A percentile compares a stretch with the other conserved stretches of the same genome.
phyloP scores from a whole-genome alignment of 2,888 invertebrate genomes.

The Rhagium mordax region DNA sequence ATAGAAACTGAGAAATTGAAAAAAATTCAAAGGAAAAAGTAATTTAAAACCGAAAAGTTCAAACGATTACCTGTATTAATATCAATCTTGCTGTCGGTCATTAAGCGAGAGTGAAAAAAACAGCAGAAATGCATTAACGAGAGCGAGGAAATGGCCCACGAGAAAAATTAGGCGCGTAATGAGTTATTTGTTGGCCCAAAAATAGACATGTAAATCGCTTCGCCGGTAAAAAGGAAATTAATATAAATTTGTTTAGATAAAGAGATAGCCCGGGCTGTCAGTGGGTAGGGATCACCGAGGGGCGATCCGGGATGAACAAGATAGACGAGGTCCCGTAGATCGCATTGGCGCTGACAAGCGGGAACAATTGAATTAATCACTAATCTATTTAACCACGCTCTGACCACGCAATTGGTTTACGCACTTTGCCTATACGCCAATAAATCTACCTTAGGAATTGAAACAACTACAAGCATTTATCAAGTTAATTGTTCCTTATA shows the following conservation, averaged over 20 bases:
- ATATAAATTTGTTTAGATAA: slow-evolving; percentile 29
- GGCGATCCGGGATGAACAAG: slow-evolving; percentile 13
- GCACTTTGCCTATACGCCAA: slow-evolving; percentile 35
- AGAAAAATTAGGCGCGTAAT: not conserved
- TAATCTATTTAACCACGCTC: slow-evolving; percentile 39
- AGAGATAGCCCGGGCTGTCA: slow-evolving; percentile 16
- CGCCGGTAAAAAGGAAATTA: slow-evolving; percentile 18
- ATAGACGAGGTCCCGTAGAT: slow-evolving; percentile 30
- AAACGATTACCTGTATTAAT: no score
- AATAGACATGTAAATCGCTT: slow-evolving; percentile 15
- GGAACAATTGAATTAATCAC: slow-evolving; percentile 40
- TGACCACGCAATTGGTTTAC: slow-evolving; percentile 43
- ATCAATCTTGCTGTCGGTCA: not conserved
- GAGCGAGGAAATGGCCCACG: not conserved
- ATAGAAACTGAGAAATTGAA: no score
- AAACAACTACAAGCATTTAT: slow-evolving; percentile 15
- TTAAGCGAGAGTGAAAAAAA: not conserved
- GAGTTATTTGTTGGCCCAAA: not conserved
- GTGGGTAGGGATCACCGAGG: not conserved
- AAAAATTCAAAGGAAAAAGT: no score
- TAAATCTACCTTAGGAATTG: slow-evolving; percentile 29
- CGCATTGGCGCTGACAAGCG: slow-evolving; percentile 33
- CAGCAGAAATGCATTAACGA: not conserved
- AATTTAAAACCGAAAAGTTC: no score
- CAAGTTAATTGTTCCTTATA: slow-evolving; percentile 23